A percentile compares a stretch with the other conserved stretches of the same genome.
These are phyloP conservation scores for Cyprinodon diabolis DNA, from an alignment of 2,797 vertebrate genomes.

Conservation along the genomic window DNA sequence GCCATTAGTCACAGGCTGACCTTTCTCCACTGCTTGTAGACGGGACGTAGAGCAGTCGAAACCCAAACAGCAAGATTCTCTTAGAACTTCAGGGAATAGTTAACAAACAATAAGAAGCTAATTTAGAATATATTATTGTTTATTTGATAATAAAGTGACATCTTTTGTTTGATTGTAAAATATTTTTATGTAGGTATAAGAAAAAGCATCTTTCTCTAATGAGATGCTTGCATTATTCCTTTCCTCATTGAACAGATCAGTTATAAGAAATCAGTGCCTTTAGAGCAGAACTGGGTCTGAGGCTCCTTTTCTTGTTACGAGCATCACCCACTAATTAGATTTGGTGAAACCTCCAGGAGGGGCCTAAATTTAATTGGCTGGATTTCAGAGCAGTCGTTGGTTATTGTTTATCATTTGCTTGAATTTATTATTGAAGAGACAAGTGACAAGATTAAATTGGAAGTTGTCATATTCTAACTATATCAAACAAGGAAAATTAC, in stretches of 20 bases:
- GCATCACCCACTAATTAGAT: background rate
- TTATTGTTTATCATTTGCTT: background rate
- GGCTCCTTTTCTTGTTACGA: background rate
- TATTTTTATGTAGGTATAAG: background rate
- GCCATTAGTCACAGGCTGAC: constrained; percentile 71
- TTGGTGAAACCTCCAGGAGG: background rate
- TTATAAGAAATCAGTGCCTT: background rate
- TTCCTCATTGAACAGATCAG: too few relatives aligned
- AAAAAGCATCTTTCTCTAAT: background rate
- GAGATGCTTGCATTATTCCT: background rate
- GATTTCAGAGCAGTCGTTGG: background rate
- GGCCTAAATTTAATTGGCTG: background rate
- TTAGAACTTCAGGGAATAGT: constrained; percentile 25
- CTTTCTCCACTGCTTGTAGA: constrained; percentile 66
- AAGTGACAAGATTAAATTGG: background rate
- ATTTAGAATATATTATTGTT: background rate
- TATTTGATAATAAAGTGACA: background rate
- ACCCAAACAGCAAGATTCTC: constrained; percentile 16
- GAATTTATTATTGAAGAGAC: background rate
- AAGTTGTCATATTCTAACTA: background rate
- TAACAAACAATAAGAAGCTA: constrained; percentile 7
- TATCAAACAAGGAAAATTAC: background rate
- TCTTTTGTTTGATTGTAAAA: background rate
- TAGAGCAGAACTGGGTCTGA: background rate
- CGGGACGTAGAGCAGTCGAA: constrained; percentile 33